A percentile compares a stretch with the other conserved stretches of the same genome.
These are phyloP conservation scores for Chymomyza fuscimana DNA, from an alignment of 2,888 invertebrate genomes.

Conservation along the genomic window DNA sequence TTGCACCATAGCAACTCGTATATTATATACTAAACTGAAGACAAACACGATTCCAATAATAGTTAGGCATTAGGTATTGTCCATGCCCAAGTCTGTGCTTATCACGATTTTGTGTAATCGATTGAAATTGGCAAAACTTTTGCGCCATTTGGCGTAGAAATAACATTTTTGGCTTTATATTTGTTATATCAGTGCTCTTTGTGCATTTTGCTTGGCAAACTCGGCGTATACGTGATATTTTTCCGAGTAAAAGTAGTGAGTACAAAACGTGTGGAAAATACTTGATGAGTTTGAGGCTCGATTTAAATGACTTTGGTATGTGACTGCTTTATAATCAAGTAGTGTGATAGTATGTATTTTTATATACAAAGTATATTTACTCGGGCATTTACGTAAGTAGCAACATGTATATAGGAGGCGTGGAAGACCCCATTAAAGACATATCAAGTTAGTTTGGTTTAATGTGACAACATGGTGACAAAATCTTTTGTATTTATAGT, in stretches of 20 bases:
- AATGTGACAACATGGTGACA: too few species aligned
- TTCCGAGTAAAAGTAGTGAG: neutral
- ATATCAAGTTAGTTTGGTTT: too few species aligned
- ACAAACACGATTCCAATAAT: neutral
- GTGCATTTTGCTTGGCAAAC: neutral
- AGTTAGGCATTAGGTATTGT: neutral
- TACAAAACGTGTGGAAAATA: neutral
- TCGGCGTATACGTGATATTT: neutral
- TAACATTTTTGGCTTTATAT: conserved; percentile 1
- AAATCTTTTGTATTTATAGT: too few species aligned
- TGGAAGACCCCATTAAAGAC: too few species aligned
- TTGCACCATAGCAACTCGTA: neutral
- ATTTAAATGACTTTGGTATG: neutral
- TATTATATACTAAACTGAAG: too few species aligned
- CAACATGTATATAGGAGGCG: too few species aligned
- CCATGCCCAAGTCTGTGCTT: conserved; percentile 12
- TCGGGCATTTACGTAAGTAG: too few species aligned
- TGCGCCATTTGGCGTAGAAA: conserved; percentile 27
- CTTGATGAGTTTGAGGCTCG: neutral
- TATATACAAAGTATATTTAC: neutral
- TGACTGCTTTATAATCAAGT: neutral
- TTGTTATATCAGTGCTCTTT: neutral
- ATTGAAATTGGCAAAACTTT: conserved; percentile 37
- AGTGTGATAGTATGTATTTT: neutral
- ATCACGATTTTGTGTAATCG: conserved; percentile 42